Conservation (phyloP, 2,797 vertebrate species). For the Serranus cabrilla region DNA sequence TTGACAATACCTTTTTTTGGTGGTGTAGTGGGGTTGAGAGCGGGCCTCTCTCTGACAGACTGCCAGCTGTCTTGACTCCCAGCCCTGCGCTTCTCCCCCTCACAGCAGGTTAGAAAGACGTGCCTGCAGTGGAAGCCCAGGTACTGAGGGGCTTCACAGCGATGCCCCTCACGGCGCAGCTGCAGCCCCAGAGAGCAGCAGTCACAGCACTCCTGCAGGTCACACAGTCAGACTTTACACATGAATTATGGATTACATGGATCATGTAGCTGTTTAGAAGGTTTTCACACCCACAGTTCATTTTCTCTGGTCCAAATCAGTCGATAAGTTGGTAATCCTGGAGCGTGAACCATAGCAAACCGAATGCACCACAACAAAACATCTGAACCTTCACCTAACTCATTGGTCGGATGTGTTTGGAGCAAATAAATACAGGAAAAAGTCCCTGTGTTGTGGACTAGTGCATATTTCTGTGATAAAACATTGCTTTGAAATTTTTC, state of each 20-base stretch:
- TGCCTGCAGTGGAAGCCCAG: constrained; percentile 93
- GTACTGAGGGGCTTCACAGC: constrained; percentile 87
- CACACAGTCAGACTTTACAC: constrained; percentile 26
- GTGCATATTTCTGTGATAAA: no score
- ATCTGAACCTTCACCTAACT: no score
- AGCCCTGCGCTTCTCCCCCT: constrained; percentile 79
- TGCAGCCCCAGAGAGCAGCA: constrained; percentile 92
- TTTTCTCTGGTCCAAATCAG: not conserved
- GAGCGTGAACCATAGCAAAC: no score
- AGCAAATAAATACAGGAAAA: no score
- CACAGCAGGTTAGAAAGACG: constrained; percentile 91
- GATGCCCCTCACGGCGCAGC: constrained; percentile 83
- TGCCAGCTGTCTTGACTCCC: constrained; percentile 78
- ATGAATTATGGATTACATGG: not conserved
- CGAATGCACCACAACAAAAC: no score
- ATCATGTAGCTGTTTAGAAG: not conserved
- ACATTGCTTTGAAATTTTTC: no score
- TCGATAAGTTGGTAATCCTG: no score
- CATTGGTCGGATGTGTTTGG: no score
- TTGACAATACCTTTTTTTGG: constrained; percentile 87
- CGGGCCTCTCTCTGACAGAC: constrained; percentile 85
- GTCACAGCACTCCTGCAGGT: constrained; percentile 92
- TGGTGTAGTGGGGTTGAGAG: constrained; percentile 68
- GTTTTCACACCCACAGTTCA: not conserved
- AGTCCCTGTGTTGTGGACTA: no score